Evolutionary conservation across 2,113 vertebrate species (phyloP).

Genomic region (Phylloscopus trochilus): DNA sequence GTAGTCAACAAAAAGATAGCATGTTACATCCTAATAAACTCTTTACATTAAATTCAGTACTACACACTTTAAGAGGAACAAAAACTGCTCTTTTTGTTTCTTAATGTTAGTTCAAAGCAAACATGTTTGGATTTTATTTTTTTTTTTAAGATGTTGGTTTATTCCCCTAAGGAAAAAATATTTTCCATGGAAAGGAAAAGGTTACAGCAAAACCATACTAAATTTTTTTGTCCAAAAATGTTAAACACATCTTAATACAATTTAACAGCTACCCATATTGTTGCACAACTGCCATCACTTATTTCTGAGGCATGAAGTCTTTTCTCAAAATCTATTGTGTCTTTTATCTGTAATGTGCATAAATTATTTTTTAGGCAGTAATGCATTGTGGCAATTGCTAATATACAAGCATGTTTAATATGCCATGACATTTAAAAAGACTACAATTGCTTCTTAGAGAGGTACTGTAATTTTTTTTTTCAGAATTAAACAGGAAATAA

Average conservation of each 20-base stretch:
- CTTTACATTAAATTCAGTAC: not conserved
- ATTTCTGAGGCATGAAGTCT: not conserved
- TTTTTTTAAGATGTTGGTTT: not conserved
- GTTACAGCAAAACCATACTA: not conserved
- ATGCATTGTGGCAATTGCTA: not conserved
- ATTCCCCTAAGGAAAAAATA: not conserved
- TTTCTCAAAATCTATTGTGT: not conserved
- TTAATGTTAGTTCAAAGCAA: not conserved
- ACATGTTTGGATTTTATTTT: not conserved
- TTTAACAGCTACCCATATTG: not conserved
- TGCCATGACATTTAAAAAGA: not conserved
- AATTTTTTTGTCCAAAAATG: not conserved
- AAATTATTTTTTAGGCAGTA: not conserved
- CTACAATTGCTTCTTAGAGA: not conserved
- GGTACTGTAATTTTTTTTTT: not conserved
- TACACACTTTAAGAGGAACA: not conserved
- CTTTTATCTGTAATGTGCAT: not conserved
- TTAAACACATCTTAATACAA: not conserved
- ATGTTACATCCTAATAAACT: not conserved
- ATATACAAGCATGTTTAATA: not conserved
- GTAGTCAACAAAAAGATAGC: not conserved
- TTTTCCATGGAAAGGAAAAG: not conserved
- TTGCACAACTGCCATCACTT: not conserved
- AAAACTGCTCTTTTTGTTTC: not conserved
- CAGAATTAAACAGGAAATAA: constrained; percentile 43